Evolutionary conservation across 2,888 invertebrate genomes (phyloP), one percentile per base, ranked within the genome.

Genomic region (Chorisops tibialis): DNA sequence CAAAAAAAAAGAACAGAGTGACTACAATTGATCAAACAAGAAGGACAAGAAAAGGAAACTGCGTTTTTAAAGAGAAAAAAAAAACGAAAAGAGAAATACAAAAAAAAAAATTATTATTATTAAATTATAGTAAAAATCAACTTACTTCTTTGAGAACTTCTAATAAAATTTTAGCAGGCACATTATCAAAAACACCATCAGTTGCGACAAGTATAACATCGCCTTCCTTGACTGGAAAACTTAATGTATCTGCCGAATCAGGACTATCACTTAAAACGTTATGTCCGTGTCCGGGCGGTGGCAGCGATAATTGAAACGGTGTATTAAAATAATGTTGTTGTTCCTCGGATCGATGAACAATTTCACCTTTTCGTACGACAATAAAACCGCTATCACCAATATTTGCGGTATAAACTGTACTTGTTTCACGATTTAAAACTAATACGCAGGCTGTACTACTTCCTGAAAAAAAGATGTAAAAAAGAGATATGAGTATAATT

Each of bases 291-390:
- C 91, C 91, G 1, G 95, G 93, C 19, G 97, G 97, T 38, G 96
- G 93, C 70, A 97, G 81, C 51, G 96, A 93, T 67, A 98, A 83
- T 79, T 98, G 98, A 83, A 94, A 98, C 3, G 98, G 98, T 39
- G 98, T 97, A 81, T 98, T 98, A 80, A 98, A 98, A 80, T 97
- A 97, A 79, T 98, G 98, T 73, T 96, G 96, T 74, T 98, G 98
- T 76, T 98, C 98, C 72, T 92, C 91, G 4, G 96, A 96, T 66
- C 93, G 87, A 75, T 95, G 92, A 22, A 98, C 88, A 18, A 98
- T 87, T 69, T 87, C 84, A 18, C 94, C 95, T 54, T 85, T 84
- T 19, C 96, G 84, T 61, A 95, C 91, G 58, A 98, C 89, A 81
- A 97, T 89, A 79, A 94, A 97, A 12, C 98, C 98, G 74, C 96